Conservation (phyloP, 2,888 invertebrate genomes). For the Epinotia bilunana region DNA sequence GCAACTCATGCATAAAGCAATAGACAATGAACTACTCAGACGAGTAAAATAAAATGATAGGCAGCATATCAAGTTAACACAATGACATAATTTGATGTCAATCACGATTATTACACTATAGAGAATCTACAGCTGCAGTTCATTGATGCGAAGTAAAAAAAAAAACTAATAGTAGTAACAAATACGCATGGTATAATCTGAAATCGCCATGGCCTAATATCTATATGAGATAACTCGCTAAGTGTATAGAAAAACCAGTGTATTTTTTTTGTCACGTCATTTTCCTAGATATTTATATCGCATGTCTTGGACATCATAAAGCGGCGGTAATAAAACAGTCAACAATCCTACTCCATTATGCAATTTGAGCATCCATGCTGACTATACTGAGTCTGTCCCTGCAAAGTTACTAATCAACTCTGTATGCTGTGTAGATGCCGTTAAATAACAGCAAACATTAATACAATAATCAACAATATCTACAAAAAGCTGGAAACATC, state of each 20-base stretch:
- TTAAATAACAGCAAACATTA: too few species aligned
- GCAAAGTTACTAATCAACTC: conserved; percentile 7
- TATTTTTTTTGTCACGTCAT: conserved; percentile 11
- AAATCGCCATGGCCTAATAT: conserved; percentile 13
- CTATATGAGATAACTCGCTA: conserved; percentile 15
- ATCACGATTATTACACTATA: background rate
- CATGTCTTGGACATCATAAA: background rate
- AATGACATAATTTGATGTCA: too few species aligned
- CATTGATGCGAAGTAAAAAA: too few species aligned
- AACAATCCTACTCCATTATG: conserved; percentile 7
- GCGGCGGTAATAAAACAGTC: background rate
- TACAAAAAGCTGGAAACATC: too few species aligned
- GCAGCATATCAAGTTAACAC: background rate
- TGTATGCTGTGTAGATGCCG: background rate
- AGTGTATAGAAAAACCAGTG: conserved; percentile 5
- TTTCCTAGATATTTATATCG: background rate
- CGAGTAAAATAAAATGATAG: background rate
- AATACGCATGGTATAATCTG: conserved; percentile 1
- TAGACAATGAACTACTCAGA: background rate
- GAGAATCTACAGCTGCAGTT: too few species aligned
- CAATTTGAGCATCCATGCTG: background rate
- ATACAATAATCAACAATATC: too few species aligned
- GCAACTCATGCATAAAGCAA: background rate
- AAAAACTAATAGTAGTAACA: background rate
- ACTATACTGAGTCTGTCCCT: too few species aligned